Conservation (phyloP, 2,113 vertebrate species). For the Sardina pilchardus region DNA sequence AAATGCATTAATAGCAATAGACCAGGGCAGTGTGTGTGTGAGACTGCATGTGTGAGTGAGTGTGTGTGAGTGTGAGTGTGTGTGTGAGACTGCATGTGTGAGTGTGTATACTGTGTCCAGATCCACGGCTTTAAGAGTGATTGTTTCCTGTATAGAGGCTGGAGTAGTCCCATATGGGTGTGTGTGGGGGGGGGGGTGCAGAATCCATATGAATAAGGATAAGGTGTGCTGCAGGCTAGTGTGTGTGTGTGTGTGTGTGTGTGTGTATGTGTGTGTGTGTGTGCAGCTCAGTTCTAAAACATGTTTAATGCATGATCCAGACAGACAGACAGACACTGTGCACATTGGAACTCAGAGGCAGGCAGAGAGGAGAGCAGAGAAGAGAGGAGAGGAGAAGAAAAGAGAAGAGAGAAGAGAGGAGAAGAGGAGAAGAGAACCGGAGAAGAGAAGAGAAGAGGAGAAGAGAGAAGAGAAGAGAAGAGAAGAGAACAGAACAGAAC, state of each 20-base stretch:
- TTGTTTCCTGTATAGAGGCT: background rate
- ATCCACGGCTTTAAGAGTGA: background rate
- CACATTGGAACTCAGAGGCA: constrained; percentile 10
- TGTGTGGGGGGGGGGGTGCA: constrained; percentile 23
- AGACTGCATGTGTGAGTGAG: no score
- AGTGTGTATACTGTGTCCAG: constrained; percentile 14
- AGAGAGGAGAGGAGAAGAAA: background rate
- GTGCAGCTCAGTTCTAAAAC: background rate
- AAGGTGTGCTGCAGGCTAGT: no score
- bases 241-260: background rate
- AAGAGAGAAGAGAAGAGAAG: constrained; percentile 34
- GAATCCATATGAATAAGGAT: no score
- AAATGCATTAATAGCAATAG: no score
- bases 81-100: background rate
- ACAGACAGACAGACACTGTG: background rate
- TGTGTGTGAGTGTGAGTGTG: background rate
- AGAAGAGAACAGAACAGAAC: constrained; percentile 34
- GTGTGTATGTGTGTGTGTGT: constrained; percentile 36
- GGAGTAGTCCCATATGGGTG: background rate
- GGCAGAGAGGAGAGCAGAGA: background rate
- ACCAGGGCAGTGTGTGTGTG: no score
- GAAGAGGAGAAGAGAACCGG: background rate
- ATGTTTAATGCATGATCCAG: no score
- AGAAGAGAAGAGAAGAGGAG: constrained; percentile 16
- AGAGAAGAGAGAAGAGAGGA: background rate